phyloP scores from a whole-genome alignment of 2,888 invertebrate genomes.

The Leptinotarsa juncta region DNA sequence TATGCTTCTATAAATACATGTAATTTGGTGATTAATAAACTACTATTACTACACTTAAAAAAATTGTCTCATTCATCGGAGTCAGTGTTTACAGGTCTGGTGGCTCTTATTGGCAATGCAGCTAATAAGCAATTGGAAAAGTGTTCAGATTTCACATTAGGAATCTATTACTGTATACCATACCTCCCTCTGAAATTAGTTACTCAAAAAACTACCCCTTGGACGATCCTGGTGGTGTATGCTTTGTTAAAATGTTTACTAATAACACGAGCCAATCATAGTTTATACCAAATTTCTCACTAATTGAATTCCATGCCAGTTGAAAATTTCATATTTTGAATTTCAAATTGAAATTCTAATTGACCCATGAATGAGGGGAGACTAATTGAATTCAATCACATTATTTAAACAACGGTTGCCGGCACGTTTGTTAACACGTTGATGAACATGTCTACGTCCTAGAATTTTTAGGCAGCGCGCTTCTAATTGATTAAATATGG shows the following conservation, averaged over 20 bases:
- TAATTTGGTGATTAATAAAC: too few relatives aligned
- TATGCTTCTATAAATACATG: too few relatives aligned
- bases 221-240: too few relatives aligned
- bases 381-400: background rate
- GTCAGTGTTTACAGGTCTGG: too few relatives aligned
- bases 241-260: background rate
- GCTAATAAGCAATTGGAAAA: too few relatives aligned
- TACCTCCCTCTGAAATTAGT: too few relatives aligned
- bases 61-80: too few relatives aligned
- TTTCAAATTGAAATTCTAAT: background rate
- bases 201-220: too few relatives aligned
- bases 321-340: background rate
- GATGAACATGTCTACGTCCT: background rate
- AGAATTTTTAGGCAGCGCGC: background rate
- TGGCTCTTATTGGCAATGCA: too few relatives aligned
- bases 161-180: too few relatives aligned
- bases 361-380: background rate
- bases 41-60: too few relatives aligned
- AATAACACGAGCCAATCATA: background rate
- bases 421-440: background rate
- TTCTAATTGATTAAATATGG: background rate
- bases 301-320: background rate
- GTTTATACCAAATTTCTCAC: background rate
- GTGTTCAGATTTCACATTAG: too few relatives aligned
- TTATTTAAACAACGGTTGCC: background rate